Base-by-base conservation (phyloP, 2,888 invertebrate species). In the Portevinia maculata region DNA sequence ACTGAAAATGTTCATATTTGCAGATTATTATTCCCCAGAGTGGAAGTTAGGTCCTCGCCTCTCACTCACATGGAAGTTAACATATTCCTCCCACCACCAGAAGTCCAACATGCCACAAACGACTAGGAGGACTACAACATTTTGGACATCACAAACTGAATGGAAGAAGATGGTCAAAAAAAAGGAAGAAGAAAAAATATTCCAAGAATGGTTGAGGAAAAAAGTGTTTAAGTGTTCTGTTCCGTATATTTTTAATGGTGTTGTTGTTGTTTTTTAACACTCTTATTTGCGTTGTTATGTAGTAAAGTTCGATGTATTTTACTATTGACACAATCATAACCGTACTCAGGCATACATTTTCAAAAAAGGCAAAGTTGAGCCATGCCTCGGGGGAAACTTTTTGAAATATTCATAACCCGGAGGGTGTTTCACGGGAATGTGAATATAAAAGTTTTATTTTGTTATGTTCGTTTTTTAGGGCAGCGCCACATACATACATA, bases 1-100 rank as follows among this genome's bases (percentile, higher is more conserved):
- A 60, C 64, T 30, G 34, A 78, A 71, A 60, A 60, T 79, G 67
- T 67, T 73, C 79, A 79, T 74, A 74, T 74, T 79, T 79, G 74
- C 53, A 60, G 55, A 79, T 74, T 74, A 74, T 79, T 79, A 74
- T 67, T 74, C 78, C 78, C 74, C 34, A 53, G 60, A 79, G 74
- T 74, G 67, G 32, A 73, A 60, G 55, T 73, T 74, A 79, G 65
- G 67, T 79, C 60, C 53, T 73, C 41, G 19, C 13, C 15, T 17
- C 13, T n/a, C 37, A 39, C 13, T 46, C 48, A 55, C 46, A 62
- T 67, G 60, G 21, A 74, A 67, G 60, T 71, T 78, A 62, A 59
- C 53, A 67, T 74, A 62, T 67, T 37, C 39, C 46, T 37, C 13
- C 34, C 39, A 30, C 30, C 19, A 5, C 32, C 6, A 11, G 1